phyloP scores from a whole-genome alignment of 1,140 invertebrate genomes.

The Atopsyche davidsoni region DNA sequence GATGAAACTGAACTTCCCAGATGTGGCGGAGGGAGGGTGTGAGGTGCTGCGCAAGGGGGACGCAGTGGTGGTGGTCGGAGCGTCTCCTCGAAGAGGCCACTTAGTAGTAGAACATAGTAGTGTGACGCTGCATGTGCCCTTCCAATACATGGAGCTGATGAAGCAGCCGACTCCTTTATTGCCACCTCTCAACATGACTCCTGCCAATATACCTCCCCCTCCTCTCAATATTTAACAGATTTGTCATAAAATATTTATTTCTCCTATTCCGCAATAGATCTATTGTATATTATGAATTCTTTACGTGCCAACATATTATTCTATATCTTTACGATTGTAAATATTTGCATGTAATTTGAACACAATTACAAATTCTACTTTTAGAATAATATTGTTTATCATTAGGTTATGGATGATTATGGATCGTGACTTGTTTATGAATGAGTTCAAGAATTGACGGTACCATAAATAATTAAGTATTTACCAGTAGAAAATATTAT shows the following conservation, averaged over 20 bases:
- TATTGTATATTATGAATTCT: constrained; percentile 31
- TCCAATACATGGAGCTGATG: constrained; percentile 73
- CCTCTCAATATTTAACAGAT: constrained; percentile 24
- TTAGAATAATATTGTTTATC: neutral
- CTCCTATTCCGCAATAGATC: constrained; percentile 18
- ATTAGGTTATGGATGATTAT: too few relatives aligned
- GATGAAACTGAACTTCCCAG: constrained; percentile 84
- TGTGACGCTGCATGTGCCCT: constrained; percentile 75
- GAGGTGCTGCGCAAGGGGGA: constrained; percentile 68
- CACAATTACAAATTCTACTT: too few relatives aligned
- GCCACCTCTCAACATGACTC: constrained; percentile 14
- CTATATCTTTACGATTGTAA: constrained; percentile 26
- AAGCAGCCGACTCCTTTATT: constrained; percentile 14
- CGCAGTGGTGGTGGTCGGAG: constrained; percentile 73
- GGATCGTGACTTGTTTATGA: too few relatives aligned
- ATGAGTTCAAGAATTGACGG: constrained; percentile 20
- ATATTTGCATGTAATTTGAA: constrained; percentile 22
- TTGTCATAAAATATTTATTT: constrained; percentile 26
- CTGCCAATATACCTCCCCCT: constrained; percentile 21
- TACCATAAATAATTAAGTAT: constrained; percentile 28
- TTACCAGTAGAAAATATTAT: constrained; percentile 29
- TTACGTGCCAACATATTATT: constrained; percentile 27
- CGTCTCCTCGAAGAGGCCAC: constrained; percentile 72
- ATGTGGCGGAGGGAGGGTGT: constrained; percentile 48
- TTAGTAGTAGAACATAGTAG: constrained; percentile 79